Percentiles rank a stretch among this genome's conserved stretches.
These are phyloP conservation scores for Erebia epiphron DNA, from an alignment of 2,888 invertebrate genomes.

Conservation along the genomic window DNA sequence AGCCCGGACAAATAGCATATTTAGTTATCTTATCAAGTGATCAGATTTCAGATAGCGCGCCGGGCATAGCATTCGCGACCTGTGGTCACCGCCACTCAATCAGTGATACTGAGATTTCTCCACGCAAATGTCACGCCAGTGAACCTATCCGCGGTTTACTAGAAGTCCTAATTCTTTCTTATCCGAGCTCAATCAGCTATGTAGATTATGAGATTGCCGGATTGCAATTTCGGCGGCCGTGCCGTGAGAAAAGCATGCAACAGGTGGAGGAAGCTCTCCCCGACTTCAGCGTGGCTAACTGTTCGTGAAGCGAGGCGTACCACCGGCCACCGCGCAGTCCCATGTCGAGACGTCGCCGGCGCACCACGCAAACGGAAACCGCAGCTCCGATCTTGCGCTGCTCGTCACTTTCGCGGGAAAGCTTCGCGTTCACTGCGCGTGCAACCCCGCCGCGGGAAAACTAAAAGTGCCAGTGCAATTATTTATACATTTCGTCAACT, in stretches of 20 bases:
- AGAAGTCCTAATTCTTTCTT: constrained; percentile 69
- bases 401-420: constrained; percentile 45
- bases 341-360: constrained; percentile 62
- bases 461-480: constrained; percentile 42
- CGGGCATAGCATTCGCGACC: constrained; percentile 67
- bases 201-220: constrained; percentile 77
- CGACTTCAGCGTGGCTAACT: constrained; percentile 65
- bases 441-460: constrained; percentile 18
- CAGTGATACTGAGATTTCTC: constrained; percentile 63
- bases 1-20: constrained; percentile 65
- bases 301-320: constrained; percentile 69
- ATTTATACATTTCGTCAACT: constrained; percentile 11
- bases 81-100: constrained; percentile 65
- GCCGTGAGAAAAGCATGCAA: constrained; percentile 79
- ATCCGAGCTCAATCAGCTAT: constrained; percentile 78
- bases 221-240: constrained; percentile 57
- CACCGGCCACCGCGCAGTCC: constrained; percentile 69
- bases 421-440: constrained; percentile 34
- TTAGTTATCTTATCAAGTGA: constrained; percentile 68
- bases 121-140: constrained; percentile 72
- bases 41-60: constrained; percentile 65
- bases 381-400: constrained; percentile 30
- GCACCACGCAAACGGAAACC: constrained; percentile 61
- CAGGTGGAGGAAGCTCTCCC: constrained; percentile 75
- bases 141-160: constrained; percentile 59